These are phyloP conservation scores for Pygmarrhopalites habei DNA, from an alignment of 1,140 invertebrate species.

Conservation along the genomic window DNA sequence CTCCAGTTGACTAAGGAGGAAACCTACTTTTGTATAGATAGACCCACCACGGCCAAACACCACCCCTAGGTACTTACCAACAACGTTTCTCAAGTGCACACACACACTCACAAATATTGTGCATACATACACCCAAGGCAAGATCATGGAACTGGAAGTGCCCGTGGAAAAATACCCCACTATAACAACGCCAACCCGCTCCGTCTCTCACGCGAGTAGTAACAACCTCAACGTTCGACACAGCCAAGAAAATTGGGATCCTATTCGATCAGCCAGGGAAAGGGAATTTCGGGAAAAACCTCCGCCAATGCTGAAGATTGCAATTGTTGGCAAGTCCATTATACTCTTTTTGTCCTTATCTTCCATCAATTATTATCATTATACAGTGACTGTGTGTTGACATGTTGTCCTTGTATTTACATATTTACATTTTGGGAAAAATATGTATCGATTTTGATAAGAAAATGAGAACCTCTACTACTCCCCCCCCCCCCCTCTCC, in stretches of 20 bases:
- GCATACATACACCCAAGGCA: not conserved
- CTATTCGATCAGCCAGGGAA: slow-evolving; percentile 8
- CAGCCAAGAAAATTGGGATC: slow-evolving; percentile 9
- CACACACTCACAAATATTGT: not conserved
- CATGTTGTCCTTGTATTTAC: not conserved
- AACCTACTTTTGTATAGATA: no score
- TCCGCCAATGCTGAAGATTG: slow-evolving; percentile 15
- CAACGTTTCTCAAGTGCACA: no score
- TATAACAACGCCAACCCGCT: not conserved
- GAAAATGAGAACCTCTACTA: no score
- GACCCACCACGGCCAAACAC: no score
- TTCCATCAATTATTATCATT: no score
- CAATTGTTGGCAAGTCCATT: slow-evolving; percentile 12
- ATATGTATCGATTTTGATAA: no score
- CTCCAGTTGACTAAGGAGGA: no score
- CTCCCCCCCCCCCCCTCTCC: no score
- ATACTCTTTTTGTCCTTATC: not conserved
- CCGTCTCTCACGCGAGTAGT: not conserved
- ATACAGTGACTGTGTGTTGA: no score
- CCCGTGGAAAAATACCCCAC: slow-evolving; percentile 6
- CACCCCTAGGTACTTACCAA: no score
- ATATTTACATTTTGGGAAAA: not conserved
- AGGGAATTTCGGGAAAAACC: slow-evolving; percentile 12
- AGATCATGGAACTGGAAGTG: slow-evolving; percentile 9
- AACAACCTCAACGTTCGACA: slow-evolving; percentile 3